Evolutionary conservation across 2,113 vertebrate species (phyloP).

Genomic region (Gopherus flavomarginatus): DNA sequence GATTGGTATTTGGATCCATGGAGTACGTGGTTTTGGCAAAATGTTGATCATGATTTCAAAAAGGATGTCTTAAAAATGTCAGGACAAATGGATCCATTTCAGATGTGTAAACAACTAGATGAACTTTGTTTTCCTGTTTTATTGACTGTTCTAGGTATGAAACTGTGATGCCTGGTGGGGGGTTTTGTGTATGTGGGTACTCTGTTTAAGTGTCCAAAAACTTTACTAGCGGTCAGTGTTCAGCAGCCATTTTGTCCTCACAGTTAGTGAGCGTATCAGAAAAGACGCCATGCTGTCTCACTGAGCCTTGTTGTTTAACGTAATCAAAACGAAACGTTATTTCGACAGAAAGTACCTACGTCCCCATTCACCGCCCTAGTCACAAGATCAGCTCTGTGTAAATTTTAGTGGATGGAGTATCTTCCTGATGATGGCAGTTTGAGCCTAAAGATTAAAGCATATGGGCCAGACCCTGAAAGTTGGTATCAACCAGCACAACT

Average conservation of each 20-base stretch:
- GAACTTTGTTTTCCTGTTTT: background rate
- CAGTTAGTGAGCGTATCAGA: background rate
- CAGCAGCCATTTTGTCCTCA: accelerated
- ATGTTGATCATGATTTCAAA: background rate
- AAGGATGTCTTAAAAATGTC: background rate
- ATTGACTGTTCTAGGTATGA: background rate
- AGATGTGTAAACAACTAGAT: background rate
- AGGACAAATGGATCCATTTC: background rate
- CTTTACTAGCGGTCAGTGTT: background rate
- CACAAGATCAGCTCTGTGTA: background rate
- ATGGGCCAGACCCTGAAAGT: background rate
- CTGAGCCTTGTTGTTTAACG: background rate
- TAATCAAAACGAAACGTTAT: background rate
- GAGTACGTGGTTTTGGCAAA: background rate
- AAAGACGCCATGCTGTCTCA: background rate
- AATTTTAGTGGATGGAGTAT: background rate
- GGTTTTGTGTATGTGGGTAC: background rate
- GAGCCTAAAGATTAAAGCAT: background rate
- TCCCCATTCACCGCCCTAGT: background rate
- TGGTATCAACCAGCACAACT: background rate
- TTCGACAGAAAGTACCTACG: background rate
- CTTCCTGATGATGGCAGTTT: background rate
- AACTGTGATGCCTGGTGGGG: background rate
- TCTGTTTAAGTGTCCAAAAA: background rate
- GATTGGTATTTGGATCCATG: background rate